Evolutionary conservation across 1,140 invertebrate genomes (phyloP), one percentile per base, ranked within the genome.

Genomic region (Drosophila bipectinata): DNA sequence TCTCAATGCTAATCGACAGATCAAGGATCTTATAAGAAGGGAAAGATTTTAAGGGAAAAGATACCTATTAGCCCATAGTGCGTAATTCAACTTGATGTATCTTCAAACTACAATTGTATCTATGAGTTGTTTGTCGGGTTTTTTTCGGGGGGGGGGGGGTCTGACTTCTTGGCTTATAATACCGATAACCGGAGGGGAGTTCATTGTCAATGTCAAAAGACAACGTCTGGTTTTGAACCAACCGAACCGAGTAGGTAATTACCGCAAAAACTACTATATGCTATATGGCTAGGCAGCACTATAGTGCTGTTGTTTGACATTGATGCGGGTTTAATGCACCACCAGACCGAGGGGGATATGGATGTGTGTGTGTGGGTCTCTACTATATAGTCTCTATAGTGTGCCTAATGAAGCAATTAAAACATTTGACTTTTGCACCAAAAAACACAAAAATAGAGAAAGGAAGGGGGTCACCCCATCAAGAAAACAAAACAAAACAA

Each of bases 301-400:
- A 18, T 18, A 18, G 18, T 18, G 54, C 37, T 60, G 67, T 55
- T 61, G 72, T 57, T 72, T 83, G 76, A 76, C 79, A 83, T 84
- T 84, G 80, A 79, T 84, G 77, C 80, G 77, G 77, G 81, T 84
- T 84, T 79, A 84, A 77, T 84, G 81, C 80, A 84, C 77, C 76
- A 57, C 52, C 18, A 18, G 18, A 18, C 18, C 18, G 1, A 18
- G 18, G 18, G 18, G 18, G 18, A 18, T 18, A 18, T 18, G 1
- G 18, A 18, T 18, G 18, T 18, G 18, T 15, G 15, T 15, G 15
- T 18, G 59, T 67, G 44, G 45, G 32, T 67, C 63, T 21, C 21
- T 21, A 21, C 2, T 21, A 21, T 21, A 2, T 21, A 3, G 21
- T 21, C 2, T 21, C 21, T 21, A 47, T 24, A 24, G 21, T 56